phyloP scores from a whole-genome alignment of 2,797 vertebrate species.

The Australoheros facetus region DNA sequence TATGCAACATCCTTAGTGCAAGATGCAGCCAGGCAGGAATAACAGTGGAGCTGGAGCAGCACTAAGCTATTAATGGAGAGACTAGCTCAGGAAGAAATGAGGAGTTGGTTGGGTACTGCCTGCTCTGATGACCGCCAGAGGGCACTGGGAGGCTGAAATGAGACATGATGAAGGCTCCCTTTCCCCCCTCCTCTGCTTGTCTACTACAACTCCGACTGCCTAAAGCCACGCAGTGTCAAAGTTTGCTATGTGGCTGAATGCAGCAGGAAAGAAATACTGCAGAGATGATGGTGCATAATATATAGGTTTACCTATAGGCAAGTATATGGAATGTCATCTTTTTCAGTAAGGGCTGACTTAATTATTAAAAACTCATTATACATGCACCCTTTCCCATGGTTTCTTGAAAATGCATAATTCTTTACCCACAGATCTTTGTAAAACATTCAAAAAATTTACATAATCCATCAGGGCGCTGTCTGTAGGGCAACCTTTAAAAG shows the following conservation, averaged over 20 bases:
- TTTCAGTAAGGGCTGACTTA: neutral
- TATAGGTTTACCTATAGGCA: neutral
- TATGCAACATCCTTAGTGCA: slow-evolving; percentile 55
- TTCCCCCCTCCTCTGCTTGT: neutral
- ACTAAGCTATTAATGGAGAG: slow-evolving; percentile 77
- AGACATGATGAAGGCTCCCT: slow-evolving; percentile 23
- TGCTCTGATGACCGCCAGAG: slow-evolving; percentile 59
- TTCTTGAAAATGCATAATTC: slow-evolving; percentile 11
- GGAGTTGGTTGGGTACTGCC: slow-evolving; percentile 38
- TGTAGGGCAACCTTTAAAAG: slow-evolving; percentile 36
- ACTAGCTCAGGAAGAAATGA: slow-evolving; percentile 46
- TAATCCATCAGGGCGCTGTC: slow-evolving; percentile 16
- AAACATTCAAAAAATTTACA: slow-evolving; percentile 31
- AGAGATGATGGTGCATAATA: neutral
- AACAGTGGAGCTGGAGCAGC: slow-evolving; percentile 73
- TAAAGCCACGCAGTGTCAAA: slow-evolving; percentile 33
- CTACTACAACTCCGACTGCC: slow-evolving; percentile 31
- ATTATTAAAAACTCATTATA: neutral
- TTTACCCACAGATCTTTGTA: slow-evolving; percentile 20
- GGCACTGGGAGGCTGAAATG: slow-evolving; percentile 56
- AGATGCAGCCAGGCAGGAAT: slow-evolving; percentile 69
- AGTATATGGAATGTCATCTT: neutral
- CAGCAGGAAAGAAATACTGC: slow-evolving; percentile 10
- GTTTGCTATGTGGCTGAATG: slow-evolving; percentile 35
- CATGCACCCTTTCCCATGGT: neutral